Conservation (phyloP, 2,797 vertebrate species). For the Periparus ater region DNA sequence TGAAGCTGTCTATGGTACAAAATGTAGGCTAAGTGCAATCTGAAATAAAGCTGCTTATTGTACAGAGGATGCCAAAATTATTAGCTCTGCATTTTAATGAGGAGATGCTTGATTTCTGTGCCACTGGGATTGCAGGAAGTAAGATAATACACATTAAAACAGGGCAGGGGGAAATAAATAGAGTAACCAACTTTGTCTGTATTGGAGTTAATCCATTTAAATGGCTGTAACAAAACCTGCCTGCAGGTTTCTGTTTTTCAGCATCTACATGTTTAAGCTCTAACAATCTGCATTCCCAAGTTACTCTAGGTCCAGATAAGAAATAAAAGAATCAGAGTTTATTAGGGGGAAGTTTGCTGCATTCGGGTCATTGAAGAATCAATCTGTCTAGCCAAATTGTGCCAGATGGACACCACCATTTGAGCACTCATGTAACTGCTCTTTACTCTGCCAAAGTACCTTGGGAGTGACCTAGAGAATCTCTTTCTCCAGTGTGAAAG, state of each 20-base stretch:
- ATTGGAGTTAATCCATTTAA: background rate
- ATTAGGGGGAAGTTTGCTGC: background rate
- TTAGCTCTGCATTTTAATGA: slow-evolving; percentile 40
- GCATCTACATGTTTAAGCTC: background rate
- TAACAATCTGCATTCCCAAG: background rate
- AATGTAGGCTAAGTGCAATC: background rate
- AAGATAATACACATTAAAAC: background rate
- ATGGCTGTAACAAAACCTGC: background rate
- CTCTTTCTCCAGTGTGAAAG: background rate
- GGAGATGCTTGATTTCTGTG: background rate
- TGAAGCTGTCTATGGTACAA: background rate
- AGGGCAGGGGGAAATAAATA: background rate
- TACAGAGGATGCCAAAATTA: slow-evolving; percentile 20
- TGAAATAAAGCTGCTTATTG: slow-evolving; percentile 39
- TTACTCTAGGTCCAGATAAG: background rate
- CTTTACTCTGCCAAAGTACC: background rate
- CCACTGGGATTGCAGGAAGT: background rate
- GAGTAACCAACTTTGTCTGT: background rate
- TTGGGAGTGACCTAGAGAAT: background rate
- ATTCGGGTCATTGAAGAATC: background rate
- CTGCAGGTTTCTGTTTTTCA: background rate
- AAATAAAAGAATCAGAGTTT: background rate
- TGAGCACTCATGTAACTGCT: background rate
- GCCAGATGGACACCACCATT: background rate
- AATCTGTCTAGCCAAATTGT: background rate